Evolutionary conservation across 2,113 vertebrate species (phyloP).

Genomic region (Eulacestoma nigropectus): DNA sequence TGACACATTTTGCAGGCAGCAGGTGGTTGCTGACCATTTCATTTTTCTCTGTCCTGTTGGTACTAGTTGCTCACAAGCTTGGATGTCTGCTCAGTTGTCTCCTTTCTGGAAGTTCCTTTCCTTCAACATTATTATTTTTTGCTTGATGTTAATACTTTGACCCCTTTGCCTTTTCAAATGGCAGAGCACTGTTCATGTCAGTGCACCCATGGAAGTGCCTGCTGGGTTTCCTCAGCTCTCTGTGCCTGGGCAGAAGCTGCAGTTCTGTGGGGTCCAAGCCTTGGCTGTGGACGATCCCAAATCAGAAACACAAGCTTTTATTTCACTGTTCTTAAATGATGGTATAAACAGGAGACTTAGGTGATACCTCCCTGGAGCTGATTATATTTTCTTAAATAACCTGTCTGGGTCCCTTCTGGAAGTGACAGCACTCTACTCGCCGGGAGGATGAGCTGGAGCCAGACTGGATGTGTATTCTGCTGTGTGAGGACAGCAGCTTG

Average conservation of each 20-base stretch:
- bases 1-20: not conserved
- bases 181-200: not conserved
- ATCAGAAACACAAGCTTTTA: not conserved
- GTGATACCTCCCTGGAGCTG: not conserved
- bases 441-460: not conserved
- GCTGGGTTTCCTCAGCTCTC: not conserved
- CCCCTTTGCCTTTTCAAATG: not conserved
- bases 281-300: not conserved
- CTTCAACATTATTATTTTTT: not conserved
- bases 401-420: not conserved
- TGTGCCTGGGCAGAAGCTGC: not conserved
- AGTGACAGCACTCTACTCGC: not conserved
- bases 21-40: not conserved
- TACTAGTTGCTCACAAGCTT: not conserved
- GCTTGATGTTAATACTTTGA: not conserved
- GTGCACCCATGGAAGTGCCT: not conserved
- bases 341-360: not conserved
- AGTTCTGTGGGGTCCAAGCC: not conserved
- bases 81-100: not conserved
- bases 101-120: not conserved
- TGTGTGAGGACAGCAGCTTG: not conserved
- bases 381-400: not conserved
- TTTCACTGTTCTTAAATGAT: not conserved
- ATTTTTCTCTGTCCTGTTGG: not conserved
- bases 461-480: not conserved